A percentile compares a stretch with the other conserved stretches of the same genome.
Conservation (phyloP, 2,113 vertebrate species). For the Taxidea taxus region DNA sequence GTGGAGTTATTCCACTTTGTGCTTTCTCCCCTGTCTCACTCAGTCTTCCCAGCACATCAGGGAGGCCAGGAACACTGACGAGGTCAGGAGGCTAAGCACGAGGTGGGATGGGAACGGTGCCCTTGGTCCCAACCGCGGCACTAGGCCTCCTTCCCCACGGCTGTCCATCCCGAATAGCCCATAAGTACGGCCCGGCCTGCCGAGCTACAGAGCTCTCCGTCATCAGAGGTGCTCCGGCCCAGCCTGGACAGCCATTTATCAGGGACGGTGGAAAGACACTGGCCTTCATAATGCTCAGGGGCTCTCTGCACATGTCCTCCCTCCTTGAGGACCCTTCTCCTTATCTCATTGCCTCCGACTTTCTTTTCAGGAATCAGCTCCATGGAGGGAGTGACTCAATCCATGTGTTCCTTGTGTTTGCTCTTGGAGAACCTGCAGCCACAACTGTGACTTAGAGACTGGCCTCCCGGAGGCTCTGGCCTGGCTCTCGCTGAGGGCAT, state of each 20-base stretch:
- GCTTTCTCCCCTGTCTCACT: background rate
- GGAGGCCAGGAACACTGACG: background rate
- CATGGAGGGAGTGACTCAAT: background rate
- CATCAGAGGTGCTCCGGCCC: background rate
- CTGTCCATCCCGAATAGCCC: background rate
- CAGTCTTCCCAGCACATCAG: rapidly evolving
- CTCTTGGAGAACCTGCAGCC: background rate
- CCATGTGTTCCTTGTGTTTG: background rate
- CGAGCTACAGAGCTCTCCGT: background rate
- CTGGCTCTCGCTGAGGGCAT: background rate
- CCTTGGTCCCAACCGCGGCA: background rate
- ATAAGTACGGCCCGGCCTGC: background rate
- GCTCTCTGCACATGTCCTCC: too few relatives aligned
- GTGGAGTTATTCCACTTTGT: background rate
- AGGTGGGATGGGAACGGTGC: background rate
- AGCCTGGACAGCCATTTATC: background rate
- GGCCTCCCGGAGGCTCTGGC: background rate
- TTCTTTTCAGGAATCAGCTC: background rate
- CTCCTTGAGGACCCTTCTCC: background rate
- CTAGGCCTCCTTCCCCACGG: background rate
- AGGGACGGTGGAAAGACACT: background rate
- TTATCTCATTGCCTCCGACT: background rate
- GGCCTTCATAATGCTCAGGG: background rate
- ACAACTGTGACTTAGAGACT: rapidly evolving
- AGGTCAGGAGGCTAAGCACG: background rate